These are phyloP conservation scores for Florisuga fusca DNA, from an alignment of 2,797 vertebrate species.

Conservation along the genomic window DNA sequence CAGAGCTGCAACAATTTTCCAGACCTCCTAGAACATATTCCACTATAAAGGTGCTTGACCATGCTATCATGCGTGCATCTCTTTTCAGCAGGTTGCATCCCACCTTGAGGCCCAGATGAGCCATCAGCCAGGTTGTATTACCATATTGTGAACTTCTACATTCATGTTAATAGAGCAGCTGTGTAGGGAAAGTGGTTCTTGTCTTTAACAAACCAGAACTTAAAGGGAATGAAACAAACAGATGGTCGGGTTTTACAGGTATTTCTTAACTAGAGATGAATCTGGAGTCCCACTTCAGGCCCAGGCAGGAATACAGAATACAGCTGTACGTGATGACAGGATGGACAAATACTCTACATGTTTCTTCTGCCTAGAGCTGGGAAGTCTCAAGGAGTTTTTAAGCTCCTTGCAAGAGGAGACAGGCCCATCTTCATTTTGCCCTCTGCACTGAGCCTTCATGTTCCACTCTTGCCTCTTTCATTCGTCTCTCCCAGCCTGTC, in stretches of 20 bases:
- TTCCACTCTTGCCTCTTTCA: not conserved
- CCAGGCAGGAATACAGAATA: not conserved
- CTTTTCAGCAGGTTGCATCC: not conserved
- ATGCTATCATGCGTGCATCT: not conserved
- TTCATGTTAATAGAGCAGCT: not conserved
- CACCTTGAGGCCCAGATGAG: not conserved
- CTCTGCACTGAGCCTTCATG: not conserved
- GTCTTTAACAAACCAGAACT: not conserved
- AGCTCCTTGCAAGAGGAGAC: not conserved
- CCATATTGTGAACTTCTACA: not conserved
- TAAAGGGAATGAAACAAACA: not conserved
- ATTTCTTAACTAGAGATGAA: not conserved
- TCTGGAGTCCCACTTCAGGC: not conserved
- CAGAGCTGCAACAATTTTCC: not conserved
- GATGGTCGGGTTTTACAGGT: not conserved
- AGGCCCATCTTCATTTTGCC: not conserved
- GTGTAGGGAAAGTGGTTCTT: not conserved
- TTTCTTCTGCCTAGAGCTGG: not conserved
- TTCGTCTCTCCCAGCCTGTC: not conserved
- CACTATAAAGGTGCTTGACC: not conserved
- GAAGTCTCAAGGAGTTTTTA: not conserved
- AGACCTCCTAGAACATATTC: not conserved
- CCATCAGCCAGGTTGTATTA: not conserved
- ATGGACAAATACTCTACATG: not conserved
- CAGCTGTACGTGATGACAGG: not conserved